Evolutionary conservation across 23 tunicate genomes (phyloP), one percentile per base, ranked within the genome.

Genomic region (Ascidia mentula): DNA sequence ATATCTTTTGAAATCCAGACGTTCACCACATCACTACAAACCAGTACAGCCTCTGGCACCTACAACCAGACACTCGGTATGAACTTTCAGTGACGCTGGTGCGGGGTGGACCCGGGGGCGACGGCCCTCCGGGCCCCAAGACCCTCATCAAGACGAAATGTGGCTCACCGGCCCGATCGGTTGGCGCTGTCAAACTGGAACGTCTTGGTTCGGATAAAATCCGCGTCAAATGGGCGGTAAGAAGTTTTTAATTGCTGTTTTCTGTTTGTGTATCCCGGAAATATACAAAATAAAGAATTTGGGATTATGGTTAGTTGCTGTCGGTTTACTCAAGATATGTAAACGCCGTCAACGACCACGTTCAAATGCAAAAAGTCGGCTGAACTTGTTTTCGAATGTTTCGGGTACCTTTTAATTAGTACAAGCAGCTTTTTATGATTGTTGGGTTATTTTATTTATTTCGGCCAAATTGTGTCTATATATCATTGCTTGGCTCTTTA

Each of bases 51-150:
- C 42, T 95, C 69, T 95, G 98, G 98, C 89, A 90, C 69, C 79
- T 95, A n/a, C 80, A 82, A 80, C 99, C 99, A 7, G 99, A 95
- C 92, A 95, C 96, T 18, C 60, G 69, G 38, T 95, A 95, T 75
- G 83, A 83, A 59, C 72, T 95, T 34, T 17, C 82, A 15, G 96
- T 95, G 69, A 84, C 89, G 69, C 71, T 95, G 53, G 89, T 79
- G 6, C 83, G 99, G 37, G 96, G 96, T 35, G 96, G 96, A 40
- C 33, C 60, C 6, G 99, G 99, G 1, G 99, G 99, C 6, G 61
- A 65, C 5, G 98, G 98, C 4, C 70, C 45, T 5, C 91, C 95
- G 0, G 98, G 98, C 0, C 98, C 98, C 9, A 72, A 40, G 34
- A 61, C 85, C 32, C 38, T 22, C 26, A 73, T 37, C 46, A 85